Evolutionary conservation across 2,113 vertebrate genomes (phyloP).

Genomic region (Archilochus colubris): DNA sequence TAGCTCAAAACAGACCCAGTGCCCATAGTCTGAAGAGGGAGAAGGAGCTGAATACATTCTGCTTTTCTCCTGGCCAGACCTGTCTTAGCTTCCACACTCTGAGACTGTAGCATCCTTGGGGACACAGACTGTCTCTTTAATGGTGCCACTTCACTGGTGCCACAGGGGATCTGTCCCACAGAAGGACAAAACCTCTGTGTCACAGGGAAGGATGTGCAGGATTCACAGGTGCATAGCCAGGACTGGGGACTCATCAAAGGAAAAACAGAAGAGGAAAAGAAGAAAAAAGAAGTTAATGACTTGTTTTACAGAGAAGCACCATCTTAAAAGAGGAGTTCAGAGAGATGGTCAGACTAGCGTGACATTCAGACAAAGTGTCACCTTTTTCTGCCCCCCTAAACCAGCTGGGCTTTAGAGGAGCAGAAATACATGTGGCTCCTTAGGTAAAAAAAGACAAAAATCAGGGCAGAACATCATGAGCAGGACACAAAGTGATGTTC

Average conservation of each 20-base stretch:
- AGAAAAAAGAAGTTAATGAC: neutral
- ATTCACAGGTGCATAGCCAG: neutral
- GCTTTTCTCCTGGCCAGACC: neutral
- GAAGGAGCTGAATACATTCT: neutral
- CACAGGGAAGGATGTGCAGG: neutral
- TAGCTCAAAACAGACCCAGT: neutral
- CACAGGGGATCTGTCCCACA: neutral
- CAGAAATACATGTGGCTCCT: rapidly evolving
- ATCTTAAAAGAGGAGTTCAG: neutral
- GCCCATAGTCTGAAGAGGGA: neutral
- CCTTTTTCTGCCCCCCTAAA: neutral
- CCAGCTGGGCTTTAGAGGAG: neutral
- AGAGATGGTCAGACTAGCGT: neutral
- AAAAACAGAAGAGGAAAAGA: neutral
- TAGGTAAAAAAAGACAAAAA: neutral
- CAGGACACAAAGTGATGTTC: neutral
- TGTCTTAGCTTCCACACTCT: neutral
- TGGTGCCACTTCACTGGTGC: neutral
- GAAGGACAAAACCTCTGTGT: neutral
- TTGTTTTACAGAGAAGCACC: neutral
- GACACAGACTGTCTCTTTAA: neutral
- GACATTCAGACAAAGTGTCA: neutral
- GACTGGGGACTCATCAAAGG: neutral
- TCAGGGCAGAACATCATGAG: neutral
- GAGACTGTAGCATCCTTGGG: neutral